Base-by-base conservation (phyloP, 2,888 invertebrate genomes). In the Drosophila hamatofila region DNA sequence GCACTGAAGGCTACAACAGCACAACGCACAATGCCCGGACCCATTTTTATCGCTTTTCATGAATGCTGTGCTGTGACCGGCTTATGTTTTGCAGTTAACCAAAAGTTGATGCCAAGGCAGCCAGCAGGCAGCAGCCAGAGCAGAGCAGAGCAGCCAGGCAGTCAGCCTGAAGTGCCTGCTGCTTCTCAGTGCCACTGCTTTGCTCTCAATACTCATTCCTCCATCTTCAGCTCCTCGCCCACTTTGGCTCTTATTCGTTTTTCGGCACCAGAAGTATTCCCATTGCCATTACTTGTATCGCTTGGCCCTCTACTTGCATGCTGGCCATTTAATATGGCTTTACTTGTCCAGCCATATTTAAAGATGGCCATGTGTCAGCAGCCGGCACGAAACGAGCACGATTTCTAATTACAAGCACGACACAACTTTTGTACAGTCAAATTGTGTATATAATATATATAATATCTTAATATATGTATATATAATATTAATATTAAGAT, bases 31-130 rank as follows among this genome's bases (percentile, higher is more conserved):
- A 81, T 81, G 72, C 75, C 83, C 71, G 74, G 83, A 66, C 90
- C 86, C 86, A 89, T 88, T 87, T 87, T 89, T 87, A 87, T 87
- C 88, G 86, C 90, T 79, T 83, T 89, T 78, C 83, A 78, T 80
- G 81, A 81, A 80, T 76, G 80, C 83, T 61, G 35, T 52, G 73
- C 56, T 73, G 74, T 70, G 81, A 78, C 76, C 74, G 81, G 84
- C 84, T 84, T 84, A 84, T 86, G 87, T 66, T 88, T 70, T 83
- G 84, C 89, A 81, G 87, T 84, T 88, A 84, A 88, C 87, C 88
- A 83, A 78, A 83, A 83, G 70, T 66, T 72, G 72, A 42, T 62
- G 64, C 62, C 70, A 63, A 46, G 74, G 48, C 62, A 35, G 48
- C 54, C 39, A 54, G 11, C 16, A 37, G 35, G 5, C 37, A 37